These are phyloP conservation scores for Myanophis thanlyinensis DNA, from an alignment of 2,113 vertebrate genomes.

Conservation along the genomic window DNA sequence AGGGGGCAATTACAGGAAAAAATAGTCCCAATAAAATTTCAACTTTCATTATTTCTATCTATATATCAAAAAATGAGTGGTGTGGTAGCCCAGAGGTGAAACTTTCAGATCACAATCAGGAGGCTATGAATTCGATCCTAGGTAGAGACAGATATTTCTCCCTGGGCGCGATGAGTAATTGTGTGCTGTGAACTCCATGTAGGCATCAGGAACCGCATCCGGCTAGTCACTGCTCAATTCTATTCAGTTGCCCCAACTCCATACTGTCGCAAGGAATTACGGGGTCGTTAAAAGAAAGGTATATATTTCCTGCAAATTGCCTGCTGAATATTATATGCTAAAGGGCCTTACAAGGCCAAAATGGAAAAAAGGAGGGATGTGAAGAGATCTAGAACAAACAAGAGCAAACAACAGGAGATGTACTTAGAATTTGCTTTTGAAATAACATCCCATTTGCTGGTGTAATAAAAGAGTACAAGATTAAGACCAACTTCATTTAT, in stretches of 20 bases:
- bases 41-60: slow-evolving; percentile 39
- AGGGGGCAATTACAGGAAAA: slow-evolving; percentile 37
- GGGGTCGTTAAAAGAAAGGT: background rate
- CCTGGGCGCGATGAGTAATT: background rate
- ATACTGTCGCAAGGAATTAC: background rate
- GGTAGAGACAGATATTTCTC: background rate
- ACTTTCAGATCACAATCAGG: background rate
- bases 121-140: background rate
- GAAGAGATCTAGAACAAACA: background rate
- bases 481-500: background rate
- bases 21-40: slow-evolving; percentile 48
- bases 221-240: background rate
- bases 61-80: slow-evolving; percentile 39
- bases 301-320: slow-evolving; percentile 24
- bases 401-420: slow-evolving; percentile 20
- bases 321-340: slow-evolving; percentile 7
- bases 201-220: background rate
- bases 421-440: slow-evolving; percentile 13
- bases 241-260: background rate
- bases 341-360: slow-evolving; percentile 24
- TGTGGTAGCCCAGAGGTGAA: background rate
- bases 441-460: slow-evolving; percentile 14
- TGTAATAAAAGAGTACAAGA: background rate
- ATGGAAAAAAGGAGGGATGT: background rate
- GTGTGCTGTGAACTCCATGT: background rate